These are phyloP conservation scores for Nothura maculosa DNA, from an alignment of 2,797 vertebrate genomes.

Conservation along the genomic window DNA sequence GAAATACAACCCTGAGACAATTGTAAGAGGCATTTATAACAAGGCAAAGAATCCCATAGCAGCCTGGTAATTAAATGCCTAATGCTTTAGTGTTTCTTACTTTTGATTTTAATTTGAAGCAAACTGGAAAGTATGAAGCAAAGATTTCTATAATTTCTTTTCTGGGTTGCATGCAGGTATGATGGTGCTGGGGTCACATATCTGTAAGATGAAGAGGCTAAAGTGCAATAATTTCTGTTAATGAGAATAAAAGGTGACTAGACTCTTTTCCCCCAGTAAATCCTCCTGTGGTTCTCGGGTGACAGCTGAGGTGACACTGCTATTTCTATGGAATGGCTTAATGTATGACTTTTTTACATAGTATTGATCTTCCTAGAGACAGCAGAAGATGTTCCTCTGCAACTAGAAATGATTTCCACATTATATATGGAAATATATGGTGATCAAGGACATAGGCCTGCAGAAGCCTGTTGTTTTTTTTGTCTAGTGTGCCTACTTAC, in stretches of 20 bases:
- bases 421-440: slow-evolving; percentile 55
- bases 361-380: slow-evolving; percentile 24
- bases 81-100: neutral
- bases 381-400: slow-evolving; percentile 15
- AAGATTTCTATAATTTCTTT: neutral
- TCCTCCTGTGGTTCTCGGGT: neutral
- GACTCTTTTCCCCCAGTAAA: neutral
- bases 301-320: neutral
- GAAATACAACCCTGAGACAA: neutral
- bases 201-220: neutral
- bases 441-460: slow-evolving; percentile 38
- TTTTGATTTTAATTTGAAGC: neutral
- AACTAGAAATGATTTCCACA: slow-evolving; percentile 33
- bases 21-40: neutral
- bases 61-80: neutral
- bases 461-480: slow-evolving; percentile 32
- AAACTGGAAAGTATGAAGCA: neutral
- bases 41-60: neutral
- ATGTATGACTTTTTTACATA: slow-evolving; percentile 22
- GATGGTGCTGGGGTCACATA: neutral
- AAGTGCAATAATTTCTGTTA: neutral
- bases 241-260: neutral
- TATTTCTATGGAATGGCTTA: slow-evolving; percentile 14
- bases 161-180: neutral
- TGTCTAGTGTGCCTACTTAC: slow-evolving; percentile 3